Evolutionary conservation across 1,140 invertebrate species (phyloP).

Genomic region (Elysia chlorotica): DNA sequence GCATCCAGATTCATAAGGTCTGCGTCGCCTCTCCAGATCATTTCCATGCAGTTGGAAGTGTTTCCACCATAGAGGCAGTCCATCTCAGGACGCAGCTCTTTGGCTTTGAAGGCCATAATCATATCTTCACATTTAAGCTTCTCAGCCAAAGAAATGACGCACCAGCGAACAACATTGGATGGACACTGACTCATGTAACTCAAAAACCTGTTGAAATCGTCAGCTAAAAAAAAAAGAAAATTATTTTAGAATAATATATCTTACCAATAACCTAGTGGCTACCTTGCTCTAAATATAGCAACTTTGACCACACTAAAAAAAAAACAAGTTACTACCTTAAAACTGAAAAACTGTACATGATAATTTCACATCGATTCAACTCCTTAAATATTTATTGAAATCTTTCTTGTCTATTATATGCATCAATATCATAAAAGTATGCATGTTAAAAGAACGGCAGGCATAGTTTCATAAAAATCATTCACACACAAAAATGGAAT

Average conservation of each 20-base stretch:
- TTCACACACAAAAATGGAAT: too few species aligned
- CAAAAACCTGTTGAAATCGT: conserved; percentile 40
- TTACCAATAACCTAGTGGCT: too few species aligned
- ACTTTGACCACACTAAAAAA: too few species aligned
- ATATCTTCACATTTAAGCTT: conserved; percentile 92
- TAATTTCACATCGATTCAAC: too few species aligned
- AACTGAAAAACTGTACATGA: too few species aligned
- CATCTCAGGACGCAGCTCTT: conserved; percentile 83
- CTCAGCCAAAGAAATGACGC: conserved; percentile 89
- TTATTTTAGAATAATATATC: neutral
- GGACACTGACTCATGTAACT: conserved; percentile 54
- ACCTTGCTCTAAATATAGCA: too few species aligned
- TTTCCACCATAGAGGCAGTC: conserved; percentile 83
- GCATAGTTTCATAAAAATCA: too few species aligned
- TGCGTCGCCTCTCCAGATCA: conserved; percentile 72
- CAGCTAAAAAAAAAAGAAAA: conserved; percentile 36
- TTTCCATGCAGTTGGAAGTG: conserved; percentile 88
- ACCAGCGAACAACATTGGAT: conserved; percentile 62
- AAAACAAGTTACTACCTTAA: too few species aligned
- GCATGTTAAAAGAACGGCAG: too few species aligned
- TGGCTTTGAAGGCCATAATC: conserved; percentile 82
- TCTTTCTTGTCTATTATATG: too few species aligned
- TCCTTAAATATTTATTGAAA: too few species aligned
- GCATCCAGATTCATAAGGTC: conserved; percentile 61
- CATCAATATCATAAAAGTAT: too few species aligned